A percentile compares a stretch with the other conserved stretches of the same genome.
Conservation (phyloP, 2,888 invertebrate species). For the Corbicula japonica region DNA sequence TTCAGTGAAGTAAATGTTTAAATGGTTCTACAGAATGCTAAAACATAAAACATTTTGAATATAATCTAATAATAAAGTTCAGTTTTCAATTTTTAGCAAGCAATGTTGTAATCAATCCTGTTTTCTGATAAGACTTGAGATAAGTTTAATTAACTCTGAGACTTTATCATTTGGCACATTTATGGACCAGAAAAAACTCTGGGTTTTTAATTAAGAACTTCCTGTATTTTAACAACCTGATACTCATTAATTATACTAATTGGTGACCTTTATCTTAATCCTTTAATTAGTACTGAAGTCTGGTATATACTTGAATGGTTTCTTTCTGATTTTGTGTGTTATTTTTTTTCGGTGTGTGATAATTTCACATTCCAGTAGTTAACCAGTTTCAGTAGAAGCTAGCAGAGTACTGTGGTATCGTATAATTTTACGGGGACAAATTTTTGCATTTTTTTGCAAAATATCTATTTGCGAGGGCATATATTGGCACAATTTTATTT, state of each 20-base stretch:
- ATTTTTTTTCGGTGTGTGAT: too few relatives aligned
- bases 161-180: slow-evolving; percentile 69
- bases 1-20: too few relatives aligned
- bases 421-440: too few relatives aligned
- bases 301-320: background rate
- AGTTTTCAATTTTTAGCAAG: background rate
- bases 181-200: slow-evolving; percentile 60
- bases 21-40: too few relatives aligned
- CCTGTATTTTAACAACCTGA: slow-evolving; percentile 49
- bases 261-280: slow-evolving; percentile 66
- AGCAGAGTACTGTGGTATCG: too few relatives aligned
- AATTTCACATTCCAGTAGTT: too few relatives aligned
- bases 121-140: slow-evolving; percentile 35
- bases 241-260: slow-evolving; percentile 66
- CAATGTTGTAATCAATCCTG: slow-evolving; percentile 41
- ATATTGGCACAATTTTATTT: too few relatives aligned
- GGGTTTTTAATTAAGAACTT: slow-evolving; percentile 60
- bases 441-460: too few relatives aligned
- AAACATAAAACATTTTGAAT: too few relatives aligned
- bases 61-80: too few relatives aligned
- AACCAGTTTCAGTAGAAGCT: too few relatives aligned
- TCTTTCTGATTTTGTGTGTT: background rate
- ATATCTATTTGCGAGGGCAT: too few relatives aligned
- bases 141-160: slow-evolving; percentile 58
- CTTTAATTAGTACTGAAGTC: slow-evolving; percentile 59